These are phyloP conservation scores for Botrylloides violaceus DNA, from an alignment of 23 tunicate genomes.

Conservation along the genomic window DNA sequence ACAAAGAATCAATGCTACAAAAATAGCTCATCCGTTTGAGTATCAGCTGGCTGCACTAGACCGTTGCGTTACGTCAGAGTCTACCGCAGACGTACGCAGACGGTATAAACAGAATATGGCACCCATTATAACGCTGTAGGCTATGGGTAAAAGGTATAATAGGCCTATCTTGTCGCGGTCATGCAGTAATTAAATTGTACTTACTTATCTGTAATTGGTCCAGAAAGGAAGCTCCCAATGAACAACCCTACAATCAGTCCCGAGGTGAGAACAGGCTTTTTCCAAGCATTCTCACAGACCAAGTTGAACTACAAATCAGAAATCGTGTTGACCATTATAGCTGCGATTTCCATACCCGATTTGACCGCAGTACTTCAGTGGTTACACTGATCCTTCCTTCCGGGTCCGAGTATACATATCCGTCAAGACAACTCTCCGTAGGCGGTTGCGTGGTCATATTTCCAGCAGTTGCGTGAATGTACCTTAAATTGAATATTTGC, in stretches of 20 bases:
- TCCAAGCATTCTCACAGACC: slow-evolving; percentile 20
- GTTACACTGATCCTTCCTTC: slow-evolving; percentile 14
- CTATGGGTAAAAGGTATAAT: too few species aligned
- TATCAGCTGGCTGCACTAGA: too few species aligned
- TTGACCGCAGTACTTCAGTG: slow-evolving; percentile 6
- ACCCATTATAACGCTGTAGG: too few species aligned
- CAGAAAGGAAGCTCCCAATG: slow-evolving; percentile 8
- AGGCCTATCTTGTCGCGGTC: too few species aligned
- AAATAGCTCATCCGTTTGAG: too few species aligned
- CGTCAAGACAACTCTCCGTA: slow-evolving; percentile 9
- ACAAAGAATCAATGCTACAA: too few species aligned
- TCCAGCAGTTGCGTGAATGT: neutral
- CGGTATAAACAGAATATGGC: too few species aligned
- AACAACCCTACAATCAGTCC: slow-evolving; percentile 21
- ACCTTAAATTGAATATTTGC: neutral
- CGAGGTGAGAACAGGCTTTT: slow-evolving; percentile 15
- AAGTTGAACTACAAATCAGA: slow-evolving; percentile 20
- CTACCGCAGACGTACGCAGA: too few species aligned
- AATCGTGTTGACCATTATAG: neutral
- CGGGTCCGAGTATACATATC: slow-evolving; percentile 6
- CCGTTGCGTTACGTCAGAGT: too few species aligned
- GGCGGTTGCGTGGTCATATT: neutral
- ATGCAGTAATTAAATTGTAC: neutral
- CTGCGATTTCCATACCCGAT: neutral
- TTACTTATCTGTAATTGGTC: slow-evolving; percentile 14